Evolutionary conservation across 2,797 vertebrate species (phyloP), one percentile per base, ranked within the genome.

Genomic region (Neopelma chrysocephalum): DNA sequence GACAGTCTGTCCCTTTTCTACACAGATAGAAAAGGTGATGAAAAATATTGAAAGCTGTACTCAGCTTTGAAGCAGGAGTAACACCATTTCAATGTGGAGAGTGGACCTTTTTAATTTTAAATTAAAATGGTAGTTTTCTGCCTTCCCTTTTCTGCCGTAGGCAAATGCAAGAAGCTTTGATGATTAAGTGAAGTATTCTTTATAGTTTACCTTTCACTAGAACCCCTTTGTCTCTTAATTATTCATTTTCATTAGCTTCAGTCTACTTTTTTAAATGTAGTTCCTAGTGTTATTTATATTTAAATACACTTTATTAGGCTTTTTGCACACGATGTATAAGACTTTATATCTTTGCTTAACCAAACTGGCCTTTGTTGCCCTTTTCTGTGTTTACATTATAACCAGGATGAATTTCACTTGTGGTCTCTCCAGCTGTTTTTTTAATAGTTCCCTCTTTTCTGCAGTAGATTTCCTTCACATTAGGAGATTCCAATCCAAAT

Each of bases 341-440:
- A 88, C 75, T 93, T 97, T 90, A 91, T 94, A 86, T 91, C 61
- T 81, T 86, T 76, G 15, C 83, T 90, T 93, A 93, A 96, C 93
- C 32, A 56, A 87, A 86, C 45, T 81, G 87, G 87, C 68, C 75
- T 86, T 91, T 95, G 50, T 86, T 96, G 82, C 72, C 50, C 72
- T 93, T 87, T 89, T 78, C 82, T 84, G 57, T 94, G 92, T 97
- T 97, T 97, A 96, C 85, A 93, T 94, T 96, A 89, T 80, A 96
- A 92, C 93, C 45, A 92, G 87, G 92, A 96, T 96, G 87, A 96
- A 96, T 96, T 96, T 96, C 95, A 95, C 79, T 96, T 96, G 95
- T 84, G 91, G 93, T 92, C 89, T 96, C 60, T 95, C 90, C 96
- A 97, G 95, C 95, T 96, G 95, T 86, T 93, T 97, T 96, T 94